A percentile compares a stretch with the other conserved stretches of the same genome.
Conservation (phyloP, 2,113 vertebrate genomes). For the Cettia cetti region DNA sequence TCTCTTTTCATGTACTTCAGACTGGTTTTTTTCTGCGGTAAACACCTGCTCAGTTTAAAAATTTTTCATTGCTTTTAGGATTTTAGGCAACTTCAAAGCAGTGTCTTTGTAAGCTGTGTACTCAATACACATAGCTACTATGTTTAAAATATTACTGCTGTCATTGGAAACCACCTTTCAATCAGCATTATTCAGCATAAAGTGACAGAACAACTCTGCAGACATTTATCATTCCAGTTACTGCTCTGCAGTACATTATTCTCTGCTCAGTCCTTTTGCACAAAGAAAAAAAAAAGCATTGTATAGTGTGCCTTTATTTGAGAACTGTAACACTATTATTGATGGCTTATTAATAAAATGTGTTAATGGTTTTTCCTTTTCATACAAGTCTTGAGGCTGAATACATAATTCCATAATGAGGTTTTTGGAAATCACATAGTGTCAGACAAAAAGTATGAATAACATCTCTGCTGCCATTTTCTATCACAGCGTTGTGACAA, state of each 20-base stretch:
- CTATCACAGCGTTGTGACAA: not conserved
- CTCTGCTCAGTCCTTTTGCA: not conserved
- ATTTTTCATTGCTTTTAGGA: not conserved
- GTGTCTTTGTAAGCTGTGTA: not conserved
- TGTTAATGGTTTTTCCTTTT: not conserved
- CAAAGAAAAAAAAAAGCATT: not conserved
- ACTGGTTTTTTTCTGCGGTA: not conserved
- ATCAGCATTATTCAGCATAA: not conserved
- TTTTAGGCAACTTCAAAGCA: not conserved
- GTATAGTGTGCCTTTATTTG: not conserved
- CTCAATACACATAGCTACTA: not conserved
- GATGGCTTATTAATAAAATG: not conserved
- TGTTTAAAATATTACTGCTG: not conserved
- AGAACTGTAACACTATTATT: not conserved
- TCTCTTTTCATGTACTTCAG: not conserved
- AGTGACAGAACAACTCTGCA: not conserved
- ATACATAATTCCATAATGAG: not conserved
- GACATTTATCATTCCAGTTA: not conserved
- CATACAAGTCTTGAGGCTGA: not conserved
- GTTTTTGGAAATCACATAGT: not conserved
- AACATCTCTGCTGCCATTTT: not conserved
- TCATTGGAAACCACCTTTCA: not conserved
- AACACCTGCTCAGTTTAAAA: not conserved
- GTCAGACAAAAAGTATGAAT: not conserved
- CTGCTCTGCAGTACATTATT: not conserved